phyloP scores from a whole-genome alignment of 2,888 invertebrate species.

The Seladonia tumulorum region DNA sequence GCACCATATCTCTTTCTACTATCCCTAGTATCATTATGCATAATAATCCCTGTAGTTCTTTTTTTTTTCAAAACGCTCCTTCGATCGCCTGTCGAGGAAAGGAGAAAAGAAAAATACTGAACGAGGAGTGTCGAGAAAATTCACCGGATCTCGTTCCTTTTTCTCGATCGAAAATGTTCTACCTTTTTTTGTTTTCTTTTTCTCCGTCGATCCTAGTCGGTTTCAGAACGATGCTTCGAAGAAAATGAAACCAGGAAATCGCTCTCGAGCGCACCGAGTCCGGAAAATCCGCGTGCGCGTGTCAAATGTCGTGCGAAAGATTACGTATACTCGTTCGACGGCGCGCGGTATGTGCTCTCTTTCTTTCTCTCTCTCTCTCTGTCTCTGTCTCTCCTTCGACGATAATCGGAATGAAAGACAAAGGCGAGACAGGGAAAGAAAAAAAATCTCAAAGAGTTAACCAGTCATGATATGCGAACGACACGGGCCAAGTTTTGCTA shows the following conservation, averaged over 20 bases:
- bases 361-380: neutral
- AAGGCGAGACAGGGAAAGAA: neutral
- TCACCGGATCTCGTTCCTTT: neutral
- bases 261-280: neutral
- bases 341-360: neutral
- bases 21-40: slow-evolving; percentile 73
- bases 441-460: slow-evolving; percentile 6
- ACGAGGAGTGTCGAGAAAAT: slow-evolving; percentile 56
- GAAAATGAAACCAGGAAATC: neutral
- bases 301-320: slow-evolving; percentile 32
- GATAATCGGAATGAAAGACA: neutral
- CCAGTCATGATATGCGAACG: slow-evolving; percentile 42
- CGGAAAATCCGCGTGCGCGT: slow-evolving; percentile 1
- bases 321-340: slow-evolving; percentile 14
- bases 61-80: slow-evolving; percentile 56
- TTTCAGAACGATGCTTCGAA: slow-evolving; percentile 1
- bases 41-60: slow-evolving; percentile 75
- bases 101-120: slow-evolving; percentile 65
- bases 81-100: slow-evolving; percentile 62
- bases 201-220: neutral
- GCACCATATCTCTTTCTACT: slow-evolving; percentile 75
- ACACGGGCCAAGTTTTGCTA: slow-evolving; percentile 41
- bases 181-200: neutral
- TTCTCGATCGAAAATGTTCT: neutral
- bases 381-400: slow-evolving; percentile 15